Percentiles rank a stretch among this genome's conserved stretches.
Conservation (phyloP, 2,888 invertebrate species). For the Sussaba pulchella region DNA sequence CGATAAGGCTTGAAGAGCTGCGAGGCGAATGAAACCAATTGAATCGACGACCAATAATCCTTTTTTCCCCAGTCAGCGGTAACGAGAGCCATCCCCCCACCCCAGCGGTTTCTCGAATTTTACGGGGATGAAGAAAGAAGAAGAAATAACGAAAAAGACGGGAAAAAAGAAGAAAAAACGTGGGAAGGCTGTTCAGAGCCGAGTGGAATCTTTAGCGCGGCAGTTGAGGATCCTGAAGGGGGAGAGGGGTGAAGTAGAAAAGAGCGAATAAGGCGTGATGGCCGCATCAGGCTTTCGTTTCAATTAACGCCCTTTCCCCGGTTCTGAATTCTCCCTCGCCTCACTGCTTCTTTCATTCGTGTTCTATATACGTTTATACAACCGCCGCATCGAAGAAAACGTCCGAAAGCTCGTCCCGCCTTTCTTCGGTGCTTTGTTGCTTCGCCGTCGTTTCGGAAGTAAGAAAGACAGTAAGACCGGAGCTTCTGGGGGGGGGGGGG, state of each 20-base stretch:
- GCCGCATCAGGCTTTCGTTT: constrained; percentile 74
- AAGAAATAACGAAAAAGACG: constrained; percentile 26
- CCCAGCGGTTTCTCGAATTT: constrained; percentile 12
- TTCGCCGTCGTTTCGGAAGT: constrained; percentile 27
- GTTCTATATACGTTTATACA: too few relatives aligned
- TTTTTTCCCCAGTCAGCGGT: constrained; percentile 20
- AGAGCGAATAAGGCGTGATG: constrained; percentile 64
- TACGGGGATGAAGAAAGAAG: constrained; percentile 21
- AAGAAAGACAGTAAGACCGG: constrained; percentile 48
- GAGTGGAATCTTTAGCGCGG: constrained; percentile 55
- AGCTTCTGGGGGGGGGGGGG: constrained; percentile 32
- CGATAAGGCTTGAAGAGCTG: background rate
- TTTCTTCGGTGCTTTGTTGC: constrained; percentile 53
- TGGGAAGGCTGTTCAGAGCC: constrained; percentile 36
- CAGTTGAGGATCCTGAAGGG: constrained; percentile 29
- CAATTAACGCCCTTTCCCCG: constrained; percentile 78
- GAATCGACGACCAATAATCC: constrained; percentile 35
- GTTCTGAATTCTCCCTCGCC: constrained; percentile 66
- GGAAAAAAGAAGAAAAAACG: background rate
- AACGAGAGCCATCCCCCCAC: constrained; percentile 18
- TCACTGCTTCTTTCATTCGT: constrained; percentile 67
- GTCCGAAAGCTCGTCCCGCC: constrained; percentile 6
- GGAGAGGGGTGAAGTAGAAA: constrained; percentile 29
- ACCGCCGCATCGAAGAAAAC: constrained; percentile 15
- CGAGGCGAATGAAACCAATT: constrained; percentile 2